Percentiles rank a stretch among this genome's conserved stretches.
These are phyloP conservation scores for Chanos chanos DNA, from an alignment of 2,797 vertebrate genomes.

Conservation along the genomic window DNA sequence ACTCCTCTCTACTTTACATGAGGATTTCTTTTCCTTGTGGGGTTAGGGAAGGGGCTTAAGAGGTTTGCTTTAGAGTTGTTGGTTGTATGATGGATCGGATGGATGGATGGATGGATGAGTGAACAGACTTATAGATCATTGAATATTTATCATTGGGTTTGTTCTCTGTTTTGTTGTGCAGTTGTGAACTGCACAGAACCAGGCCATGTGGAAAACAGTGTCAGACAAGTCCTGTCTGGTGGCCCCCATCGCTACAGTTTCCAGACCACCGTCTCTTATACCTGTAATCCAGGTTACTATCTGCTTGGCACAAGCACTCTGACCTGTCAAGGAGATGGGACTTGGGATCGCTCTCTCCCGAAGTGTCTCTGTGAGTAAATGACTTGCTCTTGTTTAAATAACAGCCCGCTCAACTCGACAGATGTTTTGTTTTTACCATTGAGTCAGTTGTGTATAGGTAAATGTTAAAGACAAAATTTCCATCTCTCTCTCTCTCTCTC, in stretches of 20 bases:
- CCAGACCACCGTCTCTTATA: constrained; percentile 87
- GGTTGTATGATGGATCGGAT: background rate
- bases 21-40: background rate
- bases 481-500: background rate
- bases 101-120: constrained; percentile 45
- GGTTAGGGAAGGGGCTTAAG: background rate
- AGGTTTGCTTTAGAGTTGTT: background rate
- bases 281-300: constrained; percentile 90
- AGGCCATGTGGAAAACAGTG: constrained; percentile 88
- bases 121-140: constrained; percentile 1
- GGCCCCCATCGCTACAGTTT: constrained; percentile 91
- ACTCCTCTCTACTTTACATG: background rate
- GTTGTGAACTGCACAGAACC: constrained; percentile 98
- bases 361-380: constrained; percentile 90
- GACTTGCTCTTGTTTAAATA: too few species aligned
- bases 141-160: background rate
- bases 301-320: constrained; percentile 88
- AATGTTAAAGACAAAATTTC: too few species aligned
- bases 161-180: constrained; percentile 44
- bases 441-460: too few species aligned
- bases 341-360: constrained; percentile 91
- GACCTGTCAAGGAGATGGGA: constrained; percentile 92
- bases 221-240: constrained; percentile 82
- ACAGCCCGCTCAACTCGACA: too few species aligned
- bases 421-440: too few species aligned